Conservation (phyloP, 2,888 invertebrate species). For the Caenorhabditis sinica region DNA sequence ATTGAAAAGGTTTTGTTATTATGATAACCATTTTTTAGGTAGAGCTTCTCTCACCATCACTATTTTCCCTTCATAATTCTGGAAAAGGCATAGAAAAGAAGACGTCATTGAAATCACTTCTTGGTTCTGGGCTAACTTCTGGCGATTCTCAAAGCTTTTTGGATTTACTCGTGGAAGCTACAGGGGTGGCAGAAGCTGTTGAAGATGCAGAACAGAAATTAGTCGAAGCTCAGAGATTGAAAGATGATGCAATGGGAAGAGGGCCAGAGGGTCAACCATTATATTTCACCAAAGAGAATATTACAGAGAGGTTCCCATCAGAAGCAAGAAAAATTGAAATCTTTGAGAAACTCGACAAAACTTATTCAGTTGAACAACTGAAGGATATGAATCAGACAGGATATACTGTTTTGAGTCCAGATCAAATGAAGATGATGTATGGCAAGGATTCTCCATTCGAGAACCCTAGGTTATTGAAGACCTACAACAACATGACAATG, state of each 20-base stretch:
- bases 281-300: constrained; percentile 80
- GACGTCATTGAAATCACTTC: constrained; percentile 45
- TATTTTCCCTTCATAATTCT: constrained; percentile 58
- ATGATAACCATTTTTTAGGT: constrained; percentile 35
- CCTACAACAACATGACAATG: constrained; percentile 56
- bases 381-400: constrained; percentile 77
- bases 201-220: constrained; percentile 66
- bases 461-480: constrained; percentile 64
- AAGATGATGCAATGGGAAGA: constrained; percentile 58
- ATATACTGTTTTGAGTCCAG: constrained; percentile 73
- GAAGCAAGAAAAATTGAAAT: constrained; percentile 77
- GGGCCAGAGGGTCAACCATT: constrained; percentile 71
- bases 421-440: constrained; percentile 77
- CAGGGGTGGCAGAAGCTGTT: constrained; percentile 61
- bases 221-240: constrained; percentile 43
- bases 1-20: no score
- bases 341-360: constrained; percentile 73
- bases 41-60: constrained; percentile 57
- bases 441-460: constrained; percentile 74
- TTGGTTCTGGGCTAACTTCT: constrained; percentile 17
- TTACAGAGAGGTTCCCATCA: constrained; percentile 65
- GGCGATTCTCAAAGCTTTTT: constrained; percentile 56
- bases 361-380: constrained; percentile 72
- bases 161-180: constrained; percentile 62
- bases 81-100: constrained; percentile 50